These are phyloP conservation scores for Drosophila ohnishii DNA, from an alignment of 1,140 invertebrate genomes.

Conservation along the genomic window DNA sequence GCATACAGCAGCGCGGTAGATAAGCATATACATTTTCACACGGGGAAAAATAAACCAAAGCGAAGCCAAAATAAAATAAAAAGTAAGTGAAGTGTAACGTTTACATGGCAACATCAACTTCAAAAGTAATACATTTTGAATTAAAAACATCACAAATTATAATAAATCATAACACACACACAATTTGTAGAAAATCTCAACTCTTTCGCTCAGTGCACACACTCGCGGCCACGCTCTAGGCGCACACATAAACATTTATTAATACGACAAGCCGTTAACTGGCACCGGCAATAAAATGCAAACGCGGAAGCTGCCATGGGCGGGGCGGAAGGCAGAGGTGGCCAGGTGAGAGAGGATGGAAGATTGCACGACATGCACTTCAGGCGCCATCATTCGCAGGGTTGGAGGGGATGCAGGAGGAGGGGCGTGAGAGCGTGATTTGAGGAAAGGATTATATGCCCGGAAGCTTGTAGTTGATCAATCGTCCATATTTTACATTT, in stretches of 20 bases:
- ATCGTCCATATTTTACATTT: slow-evolving; percentile 13
- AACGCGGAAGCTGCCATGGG: slow-evolving; percentile 1
- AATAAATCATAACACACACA: not conserved
- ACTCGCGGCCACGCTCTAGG: slow-evolving; percentile 6
- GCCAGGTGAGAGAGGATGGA: not conserved
- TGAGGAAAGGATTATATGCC: slow-evolving; percentile 15
- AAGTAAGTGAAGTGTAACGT: not conserved
- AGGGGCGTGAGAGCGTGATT: not conserved
- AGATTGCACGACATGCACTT: slow-evolving; percentile 6
- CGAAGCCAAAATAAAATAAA: not conserved
- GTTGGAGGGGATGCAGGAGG: not conserved
- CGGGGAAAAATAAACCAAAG: not conserved
- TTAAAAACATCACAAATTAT: not conserved
- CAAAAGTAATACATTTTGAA: not conserved
- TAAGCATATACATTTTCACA: not conserved
- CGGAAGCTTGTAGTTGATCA: slow-evolving; percentile 4
- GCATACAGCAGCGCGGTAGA: not conserved
- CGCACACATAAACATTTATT: slow-evolving; percentile 42
- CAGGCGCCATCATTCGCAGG: not conserved
- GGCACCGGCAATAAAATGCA: slow-evolving; percentile 42
- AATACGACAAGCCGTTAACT: slow-evolving; percentile 36
- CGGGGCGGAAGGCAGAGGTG: not conserved
- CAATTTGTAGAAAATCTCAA: not conserved
- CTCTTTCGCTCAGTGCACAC: slow-evolving; percentile 5
- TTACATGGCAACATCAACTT: not conserved